Evolutionary conservation across 2,797 vertebrate species (phyloP), one percentile per base, ranked within the genome.

Genomic region (Microcaecilia unicolor): DNA sequence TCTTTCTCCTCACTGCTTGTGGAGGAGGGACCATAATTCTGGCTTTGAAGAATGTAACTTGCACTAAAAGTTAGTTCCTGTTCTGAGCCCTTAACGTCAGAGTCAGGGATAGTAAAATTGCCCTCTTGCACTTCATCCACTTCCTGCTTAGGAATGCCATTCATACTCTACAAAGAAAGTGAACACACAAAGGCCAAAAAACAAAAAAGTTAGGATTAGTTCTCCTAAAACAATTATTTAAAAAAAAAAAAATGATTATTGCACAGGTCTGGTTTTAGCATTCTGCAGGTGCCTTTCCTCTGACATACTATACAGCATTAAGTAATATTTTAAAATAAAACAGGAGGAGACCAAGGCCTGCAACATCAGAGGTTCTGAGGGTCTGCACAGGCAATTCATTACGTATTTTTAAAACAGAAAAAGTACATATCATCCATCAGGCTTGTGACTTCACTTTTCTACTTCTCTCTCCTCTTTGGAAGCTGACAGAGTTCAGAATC

Each of bases 161-260:
- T 61, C 65, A 64, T 34, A 58, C 27, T 78, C 80, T 84, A 83
- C 67, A 81, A 81, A 62, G 51, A 70, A 77, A 81, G n/a, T 0
- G 40, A 51, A 78, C 67, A 77, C 51, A 80, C 39, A 78, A 72
- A 69, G 42, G 62, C 42, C 67, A 64, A 30, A 52, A 43, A 50
- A 59, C 24, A n/a, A 8, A 24, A 23, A n/a, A n/a, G 42, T 83
- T 80, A 76, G 61, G 48, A 61, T 59, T 31, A 55, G 43, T 34
- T 41, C 25, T n/a, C n/a, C n/a, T 47, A 9, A 29, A 22, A 22
- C 46, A 29, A 44, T 41, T 49, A 57, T 14, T 44, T 48, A 41
- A 40, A 51, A 44, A 42, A 13, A 59, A 32, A 15, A 34, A 48
- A 34, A 46, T 64, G 47, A n/a, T n/a, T n/a, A n/a, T n/a, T n/a